Evolutionary conservation across 2,888 invertebrate genomes (phyloP).

Genomic region (Lycocerus yunnanus): DNA sequence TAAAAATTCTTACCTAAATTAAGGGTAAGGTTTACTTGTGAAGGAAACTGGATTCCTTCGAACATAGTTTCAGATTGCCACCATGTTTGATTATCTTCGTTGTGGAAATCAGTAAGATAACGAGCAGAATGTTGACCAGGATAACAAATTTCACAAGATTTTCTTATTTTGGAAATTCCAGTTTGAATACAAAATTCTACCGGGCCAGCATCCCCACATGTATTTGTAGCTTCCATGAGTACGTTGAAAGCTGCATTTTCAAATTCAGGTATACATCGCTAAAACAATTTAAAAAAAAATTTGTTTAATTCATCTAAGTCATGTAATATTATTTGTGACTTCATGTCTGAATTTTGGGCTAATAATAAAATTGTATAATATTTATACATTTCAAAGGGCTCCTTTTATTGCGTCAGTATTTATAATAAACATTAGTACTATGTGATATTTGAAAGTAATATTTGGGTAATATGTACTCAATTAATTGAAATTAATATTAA

Average conservation of each 20-base stretch:
- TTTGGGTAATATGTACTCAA: too few relatives aligned
- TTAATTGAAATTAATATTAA: too few relatives aligned
- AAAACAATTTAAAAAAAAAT: too few relatives aligned
- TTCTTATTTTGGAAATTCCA: slow-evolving; percentile 67
- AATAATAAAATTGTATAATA: too few relatives aligned
- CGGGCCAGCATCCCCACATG: slow-evolving; percentile 83
- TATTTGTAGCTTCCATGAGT: slow-evolving; percentile 91
- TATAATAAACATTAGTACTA: too few relatives aligned
- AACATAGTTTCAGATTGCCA: slow-evolving; percentile 99
- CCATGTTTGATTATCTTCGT: slow-evolving; percentile 89
- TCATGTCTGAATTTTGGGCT: too few relatives aligned
- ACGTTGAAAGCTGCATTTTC: slow-evolving; percentile 94
- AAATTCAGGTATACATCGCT: slow-evolving; percentile 95
- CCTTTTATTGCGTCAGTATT: too few relatives aligned
- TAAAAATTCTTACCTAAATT: slow-evolving; percentile 50
- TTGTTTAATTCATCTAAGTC: too few relatives aligned
- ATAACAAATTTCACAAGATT: slow-evolving; percentile 82
- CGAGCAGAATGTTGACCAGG: slow-evolving; percentile 70
- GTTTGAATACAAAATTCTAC: slow-evolving; percentile 92
- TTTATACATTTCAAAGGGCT: too few relatives aligned
- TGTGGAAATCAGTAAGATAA: slow-evolving; percentile 90
- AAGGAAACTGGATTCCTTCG: slow-evolving; percentile 89
- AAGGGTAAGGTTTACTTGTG: slow-evolving; percentile 90
- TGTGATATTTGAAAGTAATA: too few relatives aligned
- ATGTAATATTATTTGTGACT: too few relatives aligned